Conservation (phyloP, 2,113 vertebrate genomes). For the Shinisaurus crocodilurus region DNA sequence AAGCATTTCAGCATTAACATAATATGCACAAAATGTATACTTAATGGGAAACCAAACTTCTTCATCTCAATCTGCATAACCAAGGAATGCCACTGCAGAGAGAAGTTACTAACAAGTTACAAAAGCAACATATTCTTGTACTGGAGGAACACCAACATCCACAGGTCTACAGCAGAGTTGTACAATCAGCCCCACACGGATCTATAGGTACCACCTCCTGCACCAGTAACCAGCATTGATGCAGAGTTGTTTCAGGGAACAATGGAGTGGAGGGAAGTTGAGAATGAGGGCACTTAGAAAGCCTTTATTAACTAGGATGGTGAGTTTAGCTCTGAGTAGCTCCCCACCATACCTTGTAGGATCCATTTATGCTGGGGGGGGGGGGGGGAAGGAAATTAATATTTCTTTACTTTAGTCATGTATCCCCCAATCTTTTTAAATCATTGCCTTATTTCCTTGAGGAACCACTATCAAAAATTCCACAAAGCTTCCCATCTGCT, state of each 20-base stretch:
- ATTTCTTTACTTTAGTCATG: not conserved
- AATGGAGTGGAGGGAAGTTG: not conserved
- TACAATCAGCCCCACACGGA: not conserved
- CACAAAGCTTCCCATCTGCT: not conserved
- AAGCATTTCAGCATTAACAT: not conserved
- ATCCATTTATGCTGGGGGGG: not conserved
- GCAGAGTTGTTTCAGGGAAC: not conserved
- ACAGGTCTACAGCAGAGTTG: not conserved
- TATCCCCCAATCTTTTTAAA: not conserved
- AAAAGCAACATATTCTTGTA: not conserved
- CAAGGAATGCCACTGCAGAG: not conserved
- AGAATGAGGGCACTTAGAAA: not conserved
- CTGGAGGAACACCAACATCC: not conserved
- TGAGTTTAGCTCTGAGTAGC: not conserved
- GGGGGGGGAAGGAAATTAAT: not conserved
- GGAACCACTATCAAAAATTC: not conserved
- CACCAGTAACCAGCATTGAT: not conserved
- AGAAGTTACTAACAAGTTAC: not conserved
- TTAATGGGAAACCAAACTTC: not conserved
- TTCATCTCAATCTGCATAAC: not conserved
- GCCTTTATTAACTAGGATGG: not conserved
- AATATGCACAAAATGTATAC: not conserved
- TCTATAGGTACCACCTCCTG: not conserved
- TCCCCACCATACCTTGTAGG: not conserved
- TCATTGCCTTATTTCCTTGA: not conserved